Percentiles rank a stretch among this genome's conserved stretches.
Conservation (phyloP, 2,797 vertebrate species). For the Synanceia verrucosa region DNA sequence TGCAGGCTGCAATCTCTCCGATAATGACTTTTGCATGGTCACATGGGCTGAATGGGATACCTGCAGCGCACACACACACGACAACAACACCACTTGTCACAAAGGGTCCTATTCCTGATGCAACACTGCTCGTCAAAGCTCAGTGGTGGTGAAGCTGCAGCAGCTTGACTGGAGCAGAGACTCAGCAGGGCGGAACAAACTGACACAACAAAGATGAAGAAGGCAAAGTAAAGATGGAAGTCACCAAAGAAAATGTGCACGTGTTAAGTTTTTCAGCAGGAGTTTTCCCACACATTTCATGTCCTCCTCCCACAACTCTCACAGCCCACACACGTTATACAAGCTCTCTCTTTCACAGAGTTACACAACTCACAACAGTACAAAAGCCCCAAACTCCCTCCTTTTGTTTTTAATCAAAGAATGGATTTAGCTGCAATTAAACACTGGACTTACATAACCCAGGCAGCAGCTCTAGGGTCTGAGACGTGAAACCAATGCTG, state of each 20-base stretch:
- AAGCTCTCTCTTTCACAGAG: slow-evolving; percentile 11
- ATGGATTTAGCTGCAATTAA: not conserved
- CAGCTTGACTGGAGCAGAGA: not conserved
- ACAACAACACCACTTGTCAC: not conserved
- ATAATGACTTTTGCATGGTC: slow-evolving; percentile 42
- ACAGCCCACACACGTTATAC: slow-evolving; percentile 46
- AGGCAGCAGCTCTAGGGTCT: too few relatives aligned
- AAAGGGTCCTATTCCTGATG: not conserved
- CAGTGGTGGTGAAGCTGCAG: not conserved
- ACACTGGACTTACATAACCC: too few relatives aligned
- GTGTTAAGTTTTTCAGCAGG: slow-evolving; percentile 19
- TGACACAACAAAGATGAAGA: slow-evolving; percentile 19
- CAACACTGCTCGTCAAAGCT: not conserved
- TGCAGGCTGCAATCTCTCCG: not conserved
- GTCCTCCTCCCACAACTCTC: slow-evolving; percentile 29
- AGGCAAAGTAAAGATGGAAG: slow-evolving; percentile 13
- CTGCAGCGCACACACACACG: slow-evolving; percentile 3
- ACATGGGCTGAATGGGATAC: not conserved
- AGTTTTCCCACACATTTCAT: slow-evolving; percentile 40
- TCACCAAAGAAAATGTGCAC: slow-evolving; percentile 5
- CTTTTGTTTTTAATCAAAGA: not conserved
- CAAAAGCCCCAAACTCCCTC: not conserved
- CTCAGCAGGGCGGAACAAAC: slow-evolving; percentile 16
- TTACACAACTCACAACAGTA: slow-evolving; percentile 2
- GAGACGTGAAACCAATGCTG: too few relatives aligned